Evolutionary conservation across 2,888 invertebrate genomes (phyloP).

Genomic region (Drosophila differens): DNA sequence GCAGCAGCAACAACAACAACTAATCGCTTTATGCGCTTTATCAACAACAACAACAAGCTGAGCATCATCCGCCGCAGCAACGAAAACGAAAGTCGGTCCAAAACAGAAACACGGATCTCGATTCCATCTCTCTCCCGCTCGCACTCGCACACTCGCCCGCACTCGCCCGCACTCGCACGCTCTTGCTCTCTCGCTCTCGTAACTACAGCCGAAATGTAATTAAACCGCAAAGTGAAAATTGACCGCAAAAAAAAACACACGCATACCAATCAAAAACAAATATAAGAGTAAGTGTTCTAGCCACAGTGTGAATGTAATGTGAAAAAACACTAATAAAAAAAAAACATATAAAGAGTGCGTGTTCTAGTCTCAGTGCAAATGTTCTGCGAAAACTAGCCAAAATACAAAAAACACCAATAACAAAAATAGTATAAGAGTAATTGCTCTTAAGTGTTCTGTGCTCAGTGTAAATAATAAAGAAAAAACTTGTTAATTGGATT

Average conservation of each 20-base stretch:
- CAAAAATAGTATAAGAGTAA: slow-evolving; percentile 30
- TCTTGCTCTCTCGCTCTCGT: not conserved
- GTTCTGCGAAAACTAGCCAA: not conserved
- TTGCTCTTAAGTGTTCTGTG: slow-evolving; percentile 44
- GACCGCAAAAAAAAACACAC: slow-evolving; percentile 10
- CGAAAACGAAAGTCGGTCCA: slow-evolving; percentile 77
- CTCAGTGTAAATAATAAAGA: slow-evolving; percentile 46
- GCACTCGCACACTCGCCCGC: too few species aligned
- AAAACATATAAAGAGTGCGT: not conserved
- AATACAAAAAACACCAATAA: not conserved
- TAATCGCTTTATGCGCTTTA: slow-evolving; percentile 71
- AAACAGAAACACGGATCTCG: slow-evolving; percentile 49
- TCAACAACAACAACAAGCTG: slow-evolving; percentile 54
- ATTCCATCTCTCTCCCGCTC: slow-evolving; percentile 3
- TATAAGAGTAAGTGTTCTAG: not conserved
- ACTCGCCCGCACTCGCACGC: too few species aligned
- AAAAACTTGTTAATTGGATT: slow-evolving; percentile 69
- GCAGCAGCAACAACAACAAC: slow-evolving; percentile 7
- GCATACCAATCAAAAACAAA: slow-evolving; percentile 2
- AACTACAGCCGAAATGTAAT: slow-evolving; percentile 27
- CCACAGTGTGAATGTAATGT: not conserved
- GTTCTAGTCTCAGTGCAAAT: not conserved
- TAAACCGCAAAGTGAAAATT: slow-evolving; percentile 52
- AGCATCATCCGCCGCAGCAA: slow-evolving; percentile 43
- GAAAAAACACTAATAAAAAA: not conserved